Base-by-base conservation (phyloP, 2,888 invertebrate genomes). In the Cylloceria caligata region DNA sequence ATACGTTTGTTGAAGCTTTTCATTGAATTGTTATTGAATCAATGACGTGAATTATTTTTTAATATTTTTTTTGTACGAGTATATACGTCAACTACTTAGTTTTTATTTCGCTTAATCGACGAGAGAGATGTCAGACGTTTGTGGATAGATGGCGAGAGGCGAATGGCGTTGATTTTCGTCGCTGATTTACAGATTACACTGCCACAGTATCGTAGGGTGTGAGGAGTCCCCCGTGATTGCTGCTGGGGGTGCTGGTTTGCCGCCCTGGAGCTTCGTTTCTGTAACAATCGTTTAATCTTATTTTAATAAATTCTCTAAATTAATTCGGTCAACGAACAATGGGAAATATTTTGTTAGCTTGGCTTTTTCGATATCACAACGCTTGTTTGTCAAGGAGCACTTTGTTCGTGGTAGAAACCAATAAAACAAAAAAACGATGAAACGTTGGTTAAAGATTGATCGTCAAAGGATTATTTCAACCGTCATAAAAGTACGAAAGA, bases 131-230 rank as follows among this genome's bases (percentile, higher is more conserved):
- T 60, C 36, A 73, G 81, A 74, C 79, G 73, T 77, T 67, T 80
- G 60, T 68, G 67, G 34, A 57, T 75, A 13, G 83, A 65, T 69
- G 71, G 39, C 24, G 24, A 65, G 78, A 64, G 80, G 71, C 71
- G 60, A 76, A 62, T 81, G 79, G 72, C 76, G 79, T 62, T 60
- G 39, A 34, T 79, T 36, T 57, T 75, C 45, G 49, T 84, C 74
- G 78, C 67, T 42, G 90, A 91, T 93, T 96, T 97, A 97, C 96
- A 97, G 95, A 95, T 98, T 97, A 98, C 97, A 98, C 97, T 97
- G 98, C 98, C 97, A 98, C 97, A 97, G 97, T 97, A 97, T 98
- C 97, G 97, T 97, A 97, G 97, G 98, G 96, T 97, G 97, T 97
- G 97, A 97, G 90, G 93, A 92, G 96, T 96, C 97, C 97, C 95